Evolutionary conservation across 30 jellyfish, hydroid and myxozoan species (phyloP).

Genomic region (Chrysaora quinquecirrha): DNA sequence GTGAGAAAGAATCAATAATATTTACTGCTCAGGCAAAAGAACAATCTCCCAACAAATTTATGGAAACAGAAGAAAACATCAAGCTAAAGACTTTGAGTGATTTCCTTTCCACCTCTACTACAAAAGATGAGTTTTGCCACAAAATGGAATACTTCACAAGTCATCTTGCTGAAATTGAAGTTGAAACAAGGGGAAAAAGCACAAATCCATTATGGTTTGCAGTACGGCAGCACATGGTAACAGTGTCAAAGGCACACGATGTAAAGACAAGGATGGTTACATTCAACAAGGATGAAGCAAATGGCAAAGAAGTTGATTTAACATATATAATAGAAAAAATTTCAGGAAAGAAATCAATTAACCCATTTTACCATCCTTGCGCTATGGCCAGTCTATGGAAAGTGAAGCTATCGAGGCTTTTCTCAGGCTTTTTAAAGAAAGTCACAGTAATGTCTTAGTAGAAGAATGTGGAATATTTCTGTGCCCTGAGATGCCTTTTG

Average conservation of each 20-base stretch:
- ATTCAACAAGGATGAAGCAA: not conserved
- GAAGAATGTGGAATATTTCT: slow-evolving; percentile 40
- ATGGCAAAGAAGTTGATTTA: not conserved
- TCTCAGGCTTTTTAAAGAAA: not conserved
- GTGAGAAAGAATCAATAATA: slow-evolving; percentile 5
- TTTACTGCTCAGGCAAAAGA: slow-evolving; percentile 13
- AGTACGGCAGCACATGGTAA: slow-evolving; percentile 11
- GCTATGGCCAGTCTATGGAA: slow-evolving; percentile 74
- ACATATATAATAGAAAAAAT: not conserved
- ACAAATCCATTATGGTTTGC: slow-evolving; percentile 8
- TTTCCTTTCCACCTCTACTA: not conserved
- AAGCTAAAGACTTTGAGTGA: not conserved
- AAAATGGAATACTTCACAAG: not conserved
- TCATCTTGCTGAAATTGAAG: slow-evolving; percentile 8
- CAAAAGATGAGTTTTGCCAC: not conserved
- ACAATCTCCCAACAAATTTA: not conserved
- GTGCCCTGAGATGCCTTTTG: slow-evolving; percentile 2
- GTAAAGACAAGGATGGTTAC: slow-evolving; percentile 27
- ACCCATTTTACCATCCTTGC: slow-evolving; percentile 65
- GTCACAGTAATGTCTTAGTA: slow-evolving; percentile 20
- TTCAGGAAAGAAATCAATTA: slow-evolving; percentile 5
- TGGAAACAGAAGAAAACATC: not conserved
- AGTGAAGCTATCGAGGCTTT: slow-evolving; percentile 16
- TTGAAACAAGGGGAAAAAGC: slow-evolving; percentile 23
- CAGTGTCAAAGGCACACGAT: slow-evolving; percentile 48